A percentile compares a stretch with the other conserved stretches of the same genome.
Conservation (phyloP, 2,113 vertebrate species). For the Octodon degus region DNA sequence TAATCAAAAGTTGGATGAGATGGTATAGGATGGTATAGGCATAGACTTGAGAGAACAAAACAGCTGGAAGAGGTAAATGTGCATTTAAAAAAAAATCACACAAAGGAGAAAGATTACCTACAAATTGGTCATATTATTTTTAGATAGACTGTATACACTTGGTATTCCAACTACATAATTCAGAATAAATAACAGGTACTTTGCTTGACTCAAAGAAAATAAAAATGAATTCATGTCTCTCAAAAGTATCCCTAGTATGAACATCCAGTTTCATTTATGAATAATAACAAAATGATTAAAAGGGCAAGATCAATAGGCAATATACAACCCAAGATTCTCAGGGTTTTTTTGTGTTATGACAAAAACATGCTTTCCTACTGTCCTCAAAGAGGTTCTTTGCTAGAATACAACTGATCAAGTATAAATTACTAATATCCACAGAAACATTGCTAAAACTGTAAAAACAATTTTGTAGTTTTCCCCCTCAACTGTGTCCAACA, state of each 20-base stretch:
- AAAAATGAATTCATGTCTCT: conserved; percentile 45
- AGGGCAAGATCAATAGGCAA: conserved; percentile 55
- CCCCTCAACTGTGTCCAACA: conserved; percentile 48
- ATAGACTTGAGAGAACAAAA: conserved; percentile 70
- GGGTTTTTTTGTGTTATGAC: conserved; percentile 32
- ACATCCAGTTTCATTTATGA: conserved; percentile 51
- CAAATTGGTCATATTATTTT: conserved; percentile 19
- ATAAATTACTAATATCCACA: conserved; percentile 60
- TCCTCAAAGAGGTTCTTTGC: conserved; percentile 41
- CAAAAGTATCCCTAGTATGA: conserved; percentile 40
- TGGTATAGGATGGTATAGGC: conserved; percentile 65
- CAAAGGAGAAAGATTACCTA: background rate
- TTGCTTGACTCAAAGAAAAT: conserved; percentile 44
- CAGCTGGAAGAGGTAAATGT: conserved; percentile 71
- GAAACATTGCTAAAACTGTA: conserved; percentile 50
- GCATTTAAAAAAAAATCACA: background rate
- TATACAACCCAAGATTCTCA: conserved; percentile 29
- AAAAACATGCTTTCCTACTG: conserved; percentile 69
- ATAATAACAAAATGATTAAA: conserved; percentile 24
- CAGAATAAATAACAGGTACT: conserved; percentile 58
- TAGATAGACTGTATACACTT: background rate
- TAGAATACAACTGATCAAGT: conserved; percentile 66
- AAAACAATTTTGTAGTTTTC: conserved; percentile 34
- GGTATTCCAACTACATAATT: conserved; percentile 17
- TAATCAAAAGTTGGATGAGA: conserved; percentile 40